These are phyloP conservation scores for Deilephila elpenor DNA, from an alignment of 2,888 invertebrate genomes.

Conservation along the genomic window DNA sequence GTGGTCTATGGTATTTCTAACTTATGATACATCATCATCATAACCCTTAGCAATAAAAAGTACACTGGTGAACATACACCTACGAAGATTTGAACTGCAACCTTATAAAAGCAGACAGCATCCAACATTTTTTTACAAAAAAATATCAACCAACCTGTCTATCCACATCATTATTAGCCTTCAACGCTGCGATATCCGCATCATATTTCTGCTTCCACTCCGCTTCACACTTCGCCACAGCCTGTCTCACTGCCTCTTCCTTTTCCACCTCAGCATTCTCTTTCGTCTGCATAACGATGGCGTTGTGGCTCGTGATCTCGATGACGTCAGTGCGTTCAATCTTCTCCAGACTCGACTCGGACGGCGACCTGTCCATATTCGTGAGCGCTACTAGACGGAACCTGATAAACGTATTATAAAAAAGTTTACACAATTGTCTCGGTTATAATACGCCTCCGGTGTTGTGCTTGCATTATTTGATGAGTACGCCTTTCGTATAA, in stretches of 20 bases:
- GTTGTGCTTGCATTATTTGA: not conserved
- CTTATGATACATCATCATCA: no score
- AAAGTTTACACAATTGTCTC: not conserved
- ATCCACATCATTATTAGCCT: slow-evolving; percentile 79
- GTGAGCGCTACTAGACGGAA: slow-evolving; percentile 90
- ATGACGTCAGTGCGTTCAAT: slow-evolving; percentile 88
- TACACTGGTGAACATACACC: no score
- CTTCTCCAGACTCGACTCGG: slow-evolving; percentile 91
- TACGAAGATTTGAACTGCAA: no score
- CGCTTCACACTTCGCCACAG: slow-evolving; percentile 83
- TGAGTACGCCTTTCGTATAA: no score
- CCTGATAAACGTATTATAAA: slow-evolving; percentile 57
- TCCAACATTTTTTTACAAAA: no score
- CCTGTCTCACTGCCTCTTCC: slow-evolving; percentile 81
- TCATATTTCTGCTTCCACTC: slow-evolving; percentile 83
- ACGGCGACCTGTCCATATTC: slow-evolving; percentile 90
- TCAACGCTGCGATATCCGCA: slow-evolving; percentile 61
- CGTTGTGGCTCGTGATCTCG: slow-evolving; percentile 86
- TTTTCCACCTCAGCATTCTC: slow-evolving; percentile 87
- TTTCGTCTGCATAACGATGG: slow-evolving; percentile 87
- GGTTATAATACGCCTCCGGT: not conserved
- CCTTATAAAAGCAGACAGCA: no score
- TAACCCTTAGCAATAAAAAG: no score
- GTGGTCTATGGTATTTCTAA: no score
- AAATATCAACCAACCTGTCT: slow-evolving; percentile 69